Evolutionary conservation across 2,113 vertebrate genomes (phyloP).

Genomic region (Syrmaticus mikado): DNA sequence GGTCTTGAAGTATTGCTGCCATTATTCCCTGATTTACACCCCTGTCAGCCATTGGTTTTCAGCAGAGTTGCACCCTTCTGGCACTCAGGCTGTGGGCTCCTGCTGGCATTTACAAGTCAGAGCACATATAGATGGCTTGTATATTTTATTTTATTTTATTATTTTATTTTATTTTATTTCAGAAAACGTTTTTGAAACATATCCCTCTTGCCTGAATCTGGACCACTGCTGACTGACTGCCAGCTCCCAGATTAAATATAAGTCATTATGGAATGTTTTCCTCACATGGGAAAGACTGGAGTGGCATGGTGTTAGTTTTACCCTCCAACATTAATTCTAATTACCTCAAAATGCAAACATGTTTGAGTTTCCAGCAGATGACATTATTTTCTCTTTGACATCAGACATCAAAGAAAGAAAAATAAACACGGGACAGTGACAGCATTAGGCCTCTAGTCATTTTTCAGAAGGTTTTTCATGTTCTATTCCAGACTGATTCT

Average conservation of each 20-base stretch:
- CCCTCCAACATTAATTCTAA: constrained; percentile 83
- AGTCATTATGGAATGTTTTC: constrained; percentile 81
- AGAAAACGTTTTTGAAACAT: constrained; percentile 70
- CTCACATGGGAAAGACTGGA: constrained; percentile 75
- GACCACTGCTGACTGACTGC: constrained; percentile 70
- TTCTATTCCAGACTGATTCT: constrained; percentile 74
- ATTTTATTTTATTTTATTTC: neutral
- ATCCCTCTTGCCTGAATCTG: constrained; percentile 60
- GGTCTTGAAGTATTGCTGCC: constrained; percentile 32
- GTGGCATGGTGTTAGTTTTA: constrained; percentile 73
- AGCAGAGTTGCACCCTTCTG: constrained; percentile 11
- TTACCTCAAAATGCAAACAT: constrained; percentile 84
- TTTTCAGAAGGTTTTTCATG: constrained; percentile 81
- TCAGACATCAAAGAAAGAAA: constrained; percentile 83
- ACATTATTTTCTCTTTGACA: constrained; percentile 82
- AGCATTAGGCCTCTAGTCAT: constrained; percentile 78
- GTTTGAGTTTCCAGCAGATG: constrained; percentile 79
- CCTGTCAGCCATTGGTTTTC: constrained; percentile 29
- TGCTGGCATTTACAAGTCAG: constrained; percentile 12
- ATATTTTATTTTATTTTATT: neutral
- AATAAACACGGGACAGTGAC: constrained; percentile 80
- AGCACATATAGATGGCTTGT: neutral
- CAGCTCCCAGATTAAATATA: constrained; percentile 78
- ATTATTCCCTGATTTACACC: constrained; percentile 50
- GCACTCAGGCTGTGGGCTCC: neutral